A percentile compares a stretch with the other conserved stretches of the same genome.
Conservation (phyloP, 2,797 vertebrate genomes). For the Anniella stebbinsi region DNA sequence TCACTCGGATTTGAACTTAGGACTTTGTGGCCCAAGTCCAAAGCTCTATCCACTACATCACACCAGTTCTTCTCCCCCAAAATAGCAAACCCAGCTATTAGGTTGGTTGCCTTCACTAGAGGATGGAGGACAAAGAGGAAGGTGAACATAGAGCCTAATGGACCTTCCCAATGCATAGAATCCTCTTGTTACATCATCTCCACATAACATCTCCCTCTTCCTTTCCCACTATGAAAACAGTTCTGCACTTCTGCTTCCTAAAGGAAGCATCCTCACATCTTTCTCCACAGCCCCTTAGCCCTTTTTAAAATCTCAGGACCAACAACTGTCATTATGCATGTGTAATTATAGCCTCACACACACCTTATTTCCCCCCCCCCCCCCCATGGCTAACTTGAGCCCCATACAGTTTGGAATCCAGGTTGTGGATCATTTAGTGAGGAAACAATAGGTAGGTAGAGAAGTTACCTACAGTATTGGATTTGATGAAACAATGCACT, state of each 20-base stretch:
- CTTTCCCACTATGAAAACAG: neutral
- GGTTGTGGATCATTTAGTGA: neutral
- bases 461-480: neutral
- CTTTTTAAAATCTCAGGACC: neutral
- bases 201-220: neutral
- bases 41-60: neutral
- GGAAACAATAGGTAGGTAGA: neutral
- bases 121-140: neutral
- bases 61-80: neutral
- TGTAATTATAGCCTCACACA: neutral
- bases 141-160: neutral
- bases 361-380: no score
- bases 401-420: neutral
- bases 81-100: neutral
- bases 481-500: neutral
- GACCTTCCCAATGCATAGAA: neutral
- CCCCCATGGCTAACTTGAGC: neutral
- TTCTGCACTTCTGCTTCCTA: neutral
- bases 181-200: neutral
- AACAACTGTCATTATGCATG: neutral
- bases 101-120: no score
- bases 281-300: no score
- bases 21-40: neutral
- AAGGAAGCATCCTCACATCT: neutral
- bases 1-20: neutral